Evolutionary conservation across 2,113 vertebrate species (phyloP).

Genomic region (Megatriorchis doriae): DNA sequence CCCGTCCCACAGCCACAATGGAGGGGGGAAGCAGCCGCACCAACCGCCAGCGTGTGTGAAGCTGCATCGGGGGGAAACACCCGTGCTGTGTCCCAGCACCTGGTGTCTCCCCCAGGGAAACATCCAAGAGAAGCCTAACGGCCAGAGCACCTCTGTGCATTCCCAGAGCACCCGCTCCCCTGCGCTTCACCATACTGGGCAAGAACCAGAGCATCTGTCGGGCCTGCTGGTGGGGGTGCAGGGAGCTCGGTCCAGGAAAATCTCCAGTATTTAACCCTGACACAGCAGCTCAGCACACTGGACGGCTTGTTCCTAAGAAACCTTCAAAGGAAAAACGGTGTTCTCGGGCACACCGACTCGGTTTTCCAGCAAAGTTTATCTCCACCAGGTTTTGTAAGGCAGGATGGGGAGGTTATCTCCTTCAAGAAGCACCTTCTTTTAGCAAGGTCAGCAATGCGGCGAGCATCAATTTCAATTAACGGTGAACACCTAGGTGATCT

Average conservation of each 20-base stretch:
- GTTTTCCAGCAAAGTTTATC: fast-evolving
- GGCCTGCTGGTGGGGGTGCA: background rate
- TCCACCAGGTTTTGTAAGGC: background rate
- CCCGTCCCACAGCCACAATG: background rate
- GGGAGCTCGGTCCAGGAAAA: background rate
- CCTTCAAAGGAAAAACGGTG: background rate
- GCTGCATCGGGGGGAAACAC: background rate
- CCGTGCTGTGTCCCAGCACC: too few species aligned
- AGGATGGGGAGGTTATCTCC: background rate
- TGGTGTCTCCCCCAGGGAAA: background rate
- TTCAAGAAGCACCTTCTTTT: background rate
- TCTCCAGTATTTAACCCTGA: too few species aligned
- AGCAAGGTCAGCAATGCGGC: background rate
- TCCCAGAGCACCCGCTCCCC: too few species aligned
- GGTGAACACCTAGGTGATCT: too few species aligned
- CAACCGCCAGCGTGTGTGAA: background rate
- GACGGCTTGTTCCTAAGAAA: background rate
- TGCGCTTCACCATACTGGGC: fast-evolving
- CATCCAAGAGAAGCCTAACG: background rate
- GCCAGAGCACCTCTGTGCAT: fast-evolving
- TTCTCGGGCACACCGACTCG: too few species aligned
- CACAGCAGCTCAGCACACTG: background rate
- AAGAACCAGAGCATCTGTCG: background rate
- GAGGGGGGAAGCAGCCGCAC: background rate
- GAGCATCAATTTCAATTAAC: background rate